These are phyloP conservation scores for Dromius quadrimaculatus DNA, from an alignment of 2,888 invertebrate genomes.

Conservation along the genomic window DNA sequence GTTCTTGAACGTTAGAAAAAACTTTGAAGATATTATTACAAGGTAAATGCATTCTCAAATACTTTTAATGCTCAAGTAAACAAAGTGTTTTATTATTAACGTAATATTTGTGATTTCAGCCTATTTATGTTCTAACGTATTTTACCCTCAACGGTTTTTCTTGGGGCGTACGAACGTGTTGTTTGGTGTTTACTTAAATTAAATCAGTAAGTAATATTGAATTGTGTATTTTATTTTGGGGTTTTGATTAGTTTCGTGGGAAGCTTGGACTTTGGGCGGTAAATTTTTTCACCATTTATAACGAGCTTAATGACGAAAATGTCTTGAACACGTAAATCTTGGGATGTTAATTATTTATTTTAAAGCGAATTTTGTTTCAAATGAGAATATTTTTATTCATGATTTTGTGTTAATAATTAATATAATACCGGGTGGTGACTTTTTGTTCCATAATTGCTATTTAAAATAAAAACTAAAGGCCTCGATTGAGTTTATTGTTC, in stretches of 20 bases:
- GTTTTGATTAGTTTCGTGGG: conserved; percentile 7
- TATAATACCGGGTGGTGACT: too few relatives aligned
- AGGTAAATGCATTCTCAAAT: conserved; percentile 10
- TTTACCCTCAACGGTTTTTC: conserved; percentile 34
- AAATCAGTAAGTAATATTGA: neutral
- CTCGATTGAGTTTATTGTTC: too few relatives aligned
- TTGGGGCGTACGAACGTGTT: conserved; percentile 24
- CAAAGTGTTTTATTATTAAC: neutral
- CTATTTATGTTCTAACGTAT: conserved; percentile 3
- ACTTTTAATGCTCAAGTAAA: neutral
- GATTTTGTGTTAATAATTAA: too few relatives aligned
- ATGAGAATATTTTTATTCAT: too few relatives aligned
- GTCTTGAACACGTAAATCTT: too few relatives aligned
- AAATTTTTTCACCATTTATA: neutral
- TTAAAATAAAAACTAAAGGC: too few relatives aligned
- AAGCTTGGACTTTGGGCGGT: conserved; percentile 15
- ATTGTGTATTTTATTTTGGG: neutral
- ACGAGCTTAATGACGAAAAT: too few relatives aligned
- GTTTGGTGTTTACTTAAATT: conserved; percentile 13
- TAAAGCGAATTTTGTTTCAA: too few relatives aligned
- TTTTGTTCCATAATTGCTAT: too few relatives aligned
- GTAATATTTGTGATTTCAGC: neutral
- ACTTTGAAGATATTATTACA: neutral
- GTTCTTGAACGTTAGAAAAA: conserved; percentile 10
- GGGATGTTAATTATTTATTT: too few relatives aligned